Evolutionary conservation across 1,140 invertebrate genomes (phyloP).

Genomic region (Limonius californicus): DNA sequence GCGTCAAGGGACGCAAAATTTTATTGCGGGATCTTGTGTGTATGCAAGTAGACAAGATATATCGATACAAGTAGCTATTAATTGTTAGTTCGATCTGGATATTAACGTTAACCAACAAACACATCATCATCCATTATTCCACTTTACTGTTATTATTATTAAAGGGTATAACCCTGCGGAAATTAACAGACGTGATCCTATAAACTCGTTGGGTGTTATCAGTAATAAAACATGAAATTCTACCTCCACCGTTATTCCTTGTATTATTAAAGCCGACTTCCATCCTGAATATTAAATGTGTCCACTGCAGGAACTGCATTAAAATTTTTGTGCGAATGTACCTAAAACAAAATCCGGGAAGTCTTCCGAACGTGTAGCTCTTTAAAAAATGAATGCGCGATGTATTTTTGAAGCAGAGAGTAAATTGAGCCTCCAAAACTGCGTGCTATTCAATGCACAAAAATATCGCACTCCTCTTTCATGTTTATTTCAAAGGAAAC

Average conservation of each 20-base stretch:
- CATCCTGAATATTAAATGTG: conserved; percentile 17
- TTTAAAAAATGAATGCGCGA: background rate
- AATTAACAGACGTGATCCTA: conserved; percentile 33
- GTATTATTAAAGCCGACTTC: conserved; percentile 18
- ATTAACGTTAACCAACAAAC: no score
- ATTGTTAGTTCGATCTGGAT: no score
- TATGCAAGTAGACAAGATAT: no score
- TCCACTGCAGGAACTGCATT: conserved; percentile 19
- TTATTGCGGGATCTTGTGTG: no score
- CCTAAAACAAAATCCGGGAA: background rate
- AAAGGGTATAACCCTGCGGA: conserved; percentile 29
- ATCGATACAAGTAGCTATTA: no score
- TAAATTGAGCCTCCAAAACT: background rate
- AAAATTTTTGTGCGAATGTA: conserved; percentile 14
- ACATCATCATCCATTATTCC: no score
- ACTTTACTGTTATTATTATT: background rate
- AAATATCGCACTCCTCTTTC: conserved; percentile 4
- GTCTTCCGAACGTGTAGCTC: background rate
- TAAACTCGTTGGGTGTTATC: conserved; percentile 29
- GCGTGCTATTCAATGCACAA: conserved; percentile 4
- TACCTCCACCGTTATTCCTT: conserved; percentile 25
- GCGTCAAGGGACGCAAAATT: no score
- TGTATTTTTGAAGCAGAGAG: background rate
- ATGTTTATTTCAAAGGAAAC: conserved; percentile 18
- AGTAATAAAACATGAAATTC: conserved; percentile 25